A percentile compares a stretch with the other conserved stretches of the same genome.
Evolutionary conservation across 2,888 invertebrate species (phyloP).

Genomic region (Metalampra italica): DNA sequence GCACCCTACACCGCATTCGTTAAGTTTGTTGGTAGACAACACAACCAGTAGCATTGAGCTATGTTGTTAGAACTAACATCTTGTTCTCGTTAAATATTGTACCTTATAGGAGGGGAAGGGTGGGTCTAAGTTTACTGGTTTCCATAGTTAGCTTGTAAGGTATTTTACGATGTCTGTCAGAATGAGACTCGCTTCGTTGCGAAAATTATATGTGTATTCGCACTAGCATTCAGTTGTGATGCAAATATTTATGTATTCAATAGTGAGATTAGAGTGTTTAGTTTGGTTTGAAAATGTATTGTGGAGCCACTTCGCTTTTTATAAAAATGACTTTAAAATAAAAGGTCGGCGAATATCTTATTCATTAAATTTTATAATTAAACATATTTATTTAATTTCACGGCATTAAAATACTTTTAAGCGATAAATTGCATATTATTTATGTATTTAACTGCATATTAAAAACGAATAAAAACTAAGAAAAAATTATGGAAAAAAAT

Average conservation of each 20-base stretch:
- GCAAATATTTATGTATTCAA: slow-evolving; percentile 25
- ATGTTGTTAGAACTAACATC: slow-evolving; percentile 17
- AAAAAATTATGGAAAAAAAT: too few relatives aligned
- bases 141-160: slow-evolving; percentile 17
- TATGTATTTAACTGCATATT: too few relatives aligned
- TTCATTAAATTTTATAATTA: too few relatives aligned
- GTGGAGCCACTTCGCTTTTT: too few relatives aligned
- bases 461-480: too few relatives aligned
- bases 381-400: too few relatives aligned
- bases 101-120: slow-evolving; percentile 13
- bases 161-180: slow-evolving; percentile 32
- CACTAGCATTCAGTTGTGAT: slow-evolving; percentile 18
- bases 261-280: slow-evolving; percentile 10
- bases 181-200: slow-evolving; percentile 38
- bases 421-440: too few relatives aligned
- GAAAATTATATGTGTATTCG: slow-evolving; percentile 29
- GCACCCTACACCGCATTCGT: slow-evolving; percentile 18
- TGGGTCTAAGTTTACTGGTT: slow-evolving; percentile 27
- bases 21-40: slow-evolving; percentile 17
- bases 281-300: not conserved
- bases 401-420: too few relatives aligned
- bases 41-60: slow-evolving; percentile 27
- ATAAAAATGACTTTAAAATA: too few relatives aligned
- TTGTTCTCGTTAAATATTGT: slow-evolving; percentile 14
- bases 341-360: too few relatives aligned